Evolutionary conservation across 2,888 invertebrate species (phyloP), one percentile per base, ranked within the genome.

Genomic region (Netelia fuscicornis): DNA sequence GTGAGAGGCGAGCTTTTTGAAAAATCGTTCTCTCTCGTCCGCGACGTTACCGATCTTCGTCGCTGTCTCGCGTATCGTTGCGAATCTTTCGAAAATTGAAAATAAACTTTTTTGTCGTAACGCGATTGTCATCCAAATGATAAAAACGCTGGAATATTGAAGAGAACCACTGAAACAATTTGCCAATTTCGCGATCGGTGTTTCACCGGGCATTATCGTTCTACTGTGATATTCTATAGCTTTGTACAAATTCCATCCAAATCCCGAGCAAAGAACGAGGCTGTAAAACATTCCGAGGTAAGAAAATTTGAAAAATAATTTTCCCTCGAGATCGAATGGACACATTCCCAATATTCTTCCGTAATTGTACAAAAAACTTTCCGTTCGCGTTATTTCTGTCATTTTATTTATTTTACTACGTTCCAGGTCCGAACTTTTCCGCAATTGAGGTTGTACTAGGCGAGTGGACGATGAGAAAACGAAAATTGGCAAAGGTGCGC

Each of bases 261-360:
- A 17, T 2, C 13, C n/a, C n/a, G 13, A 17, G 67, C 30, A 9
- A 77, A 48, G 9, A 78, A n/a, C 10, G 17, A 74, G 1, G 3
- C 75, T 56, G 54, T 86, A 86, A 37, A 84, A 54, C n/a, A 17
- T 44, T 17, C 74, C 80, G 11, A 8, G 1, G 54, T 58, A 83
- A 0, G 84, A 85, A 42, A 75, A 30, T 48, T 68, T 58, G 2
- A 78, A 62, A 58, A 25, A 3, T 10, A 11, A 44, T 10, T 48
- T 11, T 11, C 23, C 56, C 6, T 44, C 30, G 13, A 58, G 11
- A 37, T 56, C 13, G 25, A 67, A 67, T 3, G 80, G 65, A 13
- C 65, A 74, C 1, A 80, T 17, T n/a, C 80, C 80, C 23, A 80
- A 56, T 44, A 74, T 30, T 67, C 74, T 80, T 10, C 56, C 56